A percentile compares a stretch with the other conserved stretches of the same genome.
Evolutionary conservation across 2,113 vertebrate species (phyloP).

Genomic region (Pandion haliaetus): DNA sequence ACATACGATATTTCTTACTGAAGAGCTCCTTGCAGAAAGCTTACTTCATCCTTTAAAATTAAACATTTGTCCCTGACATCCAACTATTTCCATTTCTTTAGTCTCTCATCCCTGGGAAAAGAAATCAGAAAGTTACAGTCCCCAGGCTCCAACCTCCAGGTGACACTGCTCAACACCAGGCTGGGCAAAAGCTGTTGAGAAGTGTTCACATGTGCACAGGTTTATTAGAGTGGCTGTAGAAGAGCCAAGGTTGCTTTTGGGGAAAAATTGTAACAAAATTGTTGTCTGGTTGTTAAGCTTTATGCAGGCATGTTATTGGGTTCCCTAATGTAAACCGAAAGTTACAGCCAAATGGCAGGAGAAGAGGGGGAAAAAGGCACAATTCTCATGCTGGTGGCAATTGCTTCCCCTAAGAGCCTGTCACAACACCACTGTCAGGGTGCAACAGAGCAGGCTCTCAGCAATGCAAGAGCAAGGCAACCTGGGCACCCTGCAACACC

Average conservation of each 20-base stretch:
- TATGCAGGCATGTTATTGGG: accelerated
- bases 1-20: background rate
- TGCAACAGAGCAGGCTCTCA: background rate
- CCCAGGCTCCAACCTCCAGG: background rate
- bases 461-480: background rate
- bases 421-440: background rate
- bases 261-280: background rate
- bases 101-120: background rate
- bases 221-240: background rate
- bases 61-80: background rate
- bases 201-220: accelerated
- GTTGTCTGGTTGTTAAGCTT: background rate
- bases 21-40: background rate
- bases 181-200: background rate
- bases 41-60: background rate
- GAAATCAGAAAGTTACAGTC: background rate
- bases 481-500: no score
- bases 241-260: background rate
- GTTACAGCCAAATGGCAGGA: background rate
- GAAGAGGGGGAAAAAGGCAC: background rate
- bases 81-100: background rate
- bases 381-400: background rate
- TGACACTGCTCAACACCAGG: background rate
- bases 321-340: background rate
- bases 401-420: accelerated